These are phyloP conservation scores for Alcedo atthis DNA, from an alignment of 2,797 vertebrate species.

Conservation along the genomic window DNA sequence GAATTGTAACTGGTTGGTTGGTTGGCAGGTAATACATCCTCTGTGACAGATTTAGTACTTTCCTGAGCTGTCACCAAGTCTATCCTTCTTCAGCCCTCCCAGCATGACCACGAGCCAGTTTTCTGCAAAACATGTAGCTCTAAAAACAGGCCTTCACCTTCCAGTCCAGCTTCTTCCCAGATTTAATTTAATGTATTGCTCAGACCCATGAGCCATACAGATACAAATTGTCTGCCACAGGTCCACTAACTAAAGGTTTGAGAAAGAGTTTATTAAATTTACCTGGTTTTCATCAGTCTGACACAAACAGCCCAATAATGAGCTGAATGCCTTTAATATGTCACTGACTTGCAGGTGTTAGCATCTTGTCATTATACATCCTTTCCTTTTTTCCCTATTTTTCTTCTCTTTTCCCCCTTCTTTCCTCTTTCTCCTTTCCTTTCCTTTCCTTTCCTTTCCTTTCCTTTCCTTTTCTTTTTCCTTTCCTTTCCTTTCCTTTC, in stretches of 20 bases:
- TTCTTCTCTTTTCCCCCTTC: no score
- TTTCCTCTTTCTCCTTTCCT: not conserved
- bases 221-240: not conserved
- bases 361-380: not conserved
- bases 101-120: not conserved
- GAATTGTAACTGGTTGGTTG: not conserved
- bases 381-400: no score
- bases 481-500: no score
- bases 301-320: not conserved
- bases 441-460: not conserved
- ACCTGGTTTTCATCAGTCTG: not conserved
- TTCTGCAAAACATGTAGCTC: not conserved
- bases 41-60: not conserved
- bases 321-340: not conserved
- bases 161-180: not conserved
- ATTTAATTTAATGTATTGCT: not conserved
- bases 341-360: not conserved
- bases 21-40: not conserved
- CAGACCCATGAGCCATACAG: not conserved
- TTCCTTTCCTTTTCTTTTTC: not conserved
- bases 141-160: not conserved
- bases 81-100: not conserved
- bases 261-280: not conserved
- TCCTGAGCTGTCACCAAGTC: not conserved
- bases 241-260: not conserved